These are phyloP conservation scores for Burhinus oedicnemus DNA, from an alignment of 2,113 vertebrate genomes.

Conservation along the genomic window DNA sequence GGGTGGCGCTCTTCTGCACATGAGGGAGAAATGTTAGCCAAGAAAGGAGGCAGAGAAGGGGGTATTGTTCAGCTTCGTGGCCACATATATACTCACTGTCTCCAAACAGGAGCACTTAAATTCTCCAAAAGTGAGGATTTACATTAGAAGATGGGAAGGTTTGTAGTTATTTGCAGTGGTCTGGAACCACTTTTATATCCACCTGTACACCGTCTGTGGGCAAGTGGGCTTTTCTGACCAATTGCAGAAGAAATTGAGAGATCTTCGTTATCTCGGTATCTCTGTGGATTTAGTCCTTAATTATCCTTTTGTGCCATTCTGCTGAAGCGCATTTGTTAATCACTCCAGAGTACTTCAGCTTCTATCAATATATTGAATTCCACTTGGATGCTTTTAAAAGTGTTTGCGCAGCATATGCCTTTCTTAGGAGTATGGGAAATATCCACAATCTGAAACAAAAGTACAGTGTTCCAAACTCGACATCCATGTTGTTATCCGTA, in stretches of 20 bases:
- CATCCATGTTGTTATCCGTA: not conserved
- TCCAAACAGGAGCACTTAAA: not conserved
- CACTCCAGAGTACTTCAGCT: not conserved
- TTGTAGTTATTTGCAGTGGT: not conserved
- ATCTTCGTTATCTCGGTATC: slow-evolving; percentile 6
- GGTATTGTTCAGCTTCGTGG: not conserved
- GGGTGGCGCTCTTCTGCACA: fast-evolving
- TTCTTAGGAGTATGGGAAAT: slow-evolving; percentile 35
- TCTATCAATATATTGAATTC: slow-evolving; percentile 54
- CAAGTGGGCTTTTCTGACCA: not conserved
- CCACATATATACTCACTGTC: not conserved
- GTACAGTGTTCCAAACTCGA: not conserved
- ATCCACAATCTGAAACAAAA: slow-evolving; percentile 31
- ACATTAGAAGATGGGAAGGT: not conserved
- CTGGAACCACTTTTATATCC: not conserved
- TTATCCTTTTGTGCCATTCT: slow-evolving; percentile 4
- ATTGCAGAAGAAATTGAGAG: not conserved
- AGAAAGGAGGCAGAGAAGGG: not conserved
- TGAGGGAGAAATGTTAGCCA: not conserved
- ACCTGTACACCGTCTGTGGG: not conserved
- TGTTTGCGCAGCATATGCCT: not conserved
- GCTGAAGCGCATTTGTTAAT: not conserved
- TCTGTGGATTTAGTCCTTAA: not conserved
- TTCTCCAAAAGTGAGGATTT: not conserved
- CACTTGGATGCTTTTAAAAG: slow-evolving; percentile 20